These are phyloP conservation scores for Zaprionus vittiger DNA, from an alignment of 1,140 invertebrate genomes.

Conservation along the genomic window DNA sequence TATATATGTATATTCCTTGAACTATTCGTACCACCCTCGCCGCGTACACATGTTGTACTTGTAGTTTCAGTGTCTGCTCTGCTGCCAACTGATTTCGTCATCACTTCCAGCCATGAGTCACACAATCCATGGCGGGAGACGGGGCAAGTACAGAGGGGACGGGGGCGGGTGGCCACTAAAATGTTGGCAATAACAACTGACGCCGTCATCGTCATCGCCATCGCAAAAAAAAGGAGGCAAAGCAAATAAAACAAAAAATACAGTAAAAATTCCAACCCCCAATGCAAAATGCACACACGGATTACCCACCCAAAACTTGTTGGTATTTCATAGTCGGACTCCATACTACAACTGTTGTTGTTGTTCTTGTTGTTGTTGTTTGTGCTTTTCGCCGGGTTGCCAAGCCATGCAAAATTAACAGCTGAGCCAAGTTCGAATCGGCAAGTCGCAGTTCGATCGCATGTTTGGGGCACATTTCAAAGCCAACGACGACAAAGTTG, in stretches of 20 bases:
- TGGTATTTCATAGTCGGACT: slow-evolving; percentile 13
- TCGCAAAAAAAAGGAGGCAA: slow-evolving; percentile 26
- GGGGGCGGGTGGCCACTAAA: slow-evolving; percentile 30
- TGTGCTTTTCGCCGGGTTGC: slow-evolving; percentile 16
- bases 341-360: not conserved
- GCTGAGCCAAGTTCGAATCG: slow-evolving; percentile 47
- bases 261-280: slow-evolving; percentile 31
- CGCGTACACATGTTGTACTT: slow-evolving; percentile 22
- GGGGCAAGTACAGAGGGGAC: not conserved
- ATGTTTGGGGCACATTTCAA: slow-evolving; percentile 55
- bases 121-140: not conserved
- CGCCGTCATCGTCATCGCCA: slow-evolving; percentile 36
- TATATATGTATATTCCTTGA: not conserved
- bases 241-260: slow-evolving; percentile 20
- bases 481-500: slow-evolving; percentile 4
- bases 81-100: slow-evolving; percentile 60
- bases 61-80: slow-evolving; percentile 34
- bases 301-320: slow-evolving; percentile 32
- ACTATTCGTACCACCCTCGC: slow-evolving; percentile 25
- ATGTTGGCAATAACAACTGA: slow-evolving; percentile 65
- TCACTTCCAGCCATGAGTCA: slow-evolving; percentile 54
- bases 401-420: slow-evolving; percentile 63
- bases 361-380: not conserved
- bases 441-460: slow-evolving; percentile 50
- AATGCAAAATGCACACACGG: slow-evolving; percentile 39